Base-by-base conservation (phyloP, 2,888 invertebrate genomes). In the Athalia cordata region DNA sequence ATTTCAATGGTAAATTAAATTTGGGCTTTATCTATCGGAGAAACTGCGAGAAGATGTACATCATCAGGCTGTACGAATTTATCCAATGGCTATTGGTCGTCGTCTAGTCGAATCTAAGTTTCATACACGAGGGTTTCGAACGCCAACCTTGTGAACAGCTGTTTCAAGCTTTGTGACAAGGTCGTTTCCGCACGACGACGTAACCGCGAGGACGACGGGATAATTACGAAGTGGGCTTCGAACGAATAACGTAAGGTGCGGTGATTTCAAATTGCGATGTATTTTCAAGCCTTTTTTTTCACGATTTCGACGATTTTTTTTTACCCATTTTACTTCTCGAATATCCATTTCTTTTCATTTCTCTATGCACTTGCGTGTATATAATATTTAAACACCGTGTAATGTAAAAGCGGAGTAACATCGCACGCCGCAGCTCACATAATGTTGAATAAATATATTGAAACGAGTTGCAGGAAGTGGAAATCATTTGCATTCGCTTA, bases 401-500 rank as follows among this genome's bases (percentile, higher is more conserved):
- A 61, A 8, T n/a, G 13, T 50, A 50, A 13, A 61, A 55, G 64
- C 29, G 59, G 9, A 55, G 67, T 45, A 6, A 68, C 47, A 68
- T 61, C 81, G 80, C 79, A 80, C 84, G 84, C 85, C 86, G 86
- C 84, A 84, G 84, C 84, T 52, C 57, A 72, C 59, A 57, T 72
- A 72, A 72, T 72, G 57, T 57, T 72, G 72, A 72, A 72, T 72
- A 72, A 72, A 72, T 72, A 29, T 29, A 72, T 72, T 72, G 72
- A 83, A 84, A 82, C 84, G 83, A 84, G 85, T 81, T 84, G 82
- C 84, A 85, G 86, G 85, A 87, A 87, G 85, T 81, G 85, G 85
- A 86, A 87, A 87, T 87, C 85, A 87, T 87, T 87, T 87, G 86
- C 86, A 86, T 87, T 86, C 82, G 83, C 82, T 86, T 83, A 82